Conservation (phyloP, 1,140 invertebrate genomes). For the Lanistes nyassanus region DNA sequence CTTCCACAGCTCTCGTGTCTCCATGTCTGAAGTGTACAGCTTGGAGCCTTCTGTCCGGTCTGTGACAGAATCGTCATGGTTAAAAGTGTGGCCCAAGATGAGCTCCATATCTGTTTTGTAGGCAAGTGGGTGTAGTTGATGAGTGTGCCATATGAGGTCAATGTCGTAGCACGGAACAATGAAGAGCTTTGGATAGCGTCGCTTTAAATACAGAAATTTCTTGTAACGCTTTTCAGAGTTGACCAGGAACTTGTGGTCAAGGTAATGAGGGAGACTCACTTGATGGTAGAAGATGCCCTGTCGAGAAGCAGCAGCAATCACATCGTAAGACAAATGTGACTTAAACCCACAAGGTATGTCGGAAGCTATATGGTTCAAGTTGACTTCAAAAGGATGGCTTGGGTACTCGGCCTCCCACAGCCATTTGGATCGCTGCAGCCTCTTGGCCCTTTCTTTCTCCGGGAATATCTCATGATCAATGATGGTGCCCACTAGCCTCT, state of each 20-base stretch:
- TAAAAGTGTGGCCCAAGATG: conserved; percentile 64
- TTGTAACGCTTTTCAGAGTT: conserved; percentile 66
- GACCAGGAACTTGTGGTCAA: conserved; percentile 64
- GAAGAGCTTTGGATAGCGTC: conserved; percentile 64
- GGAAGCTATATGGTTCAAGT: conserved; percentile 21
- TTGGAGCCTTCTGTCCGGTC: conserved; percentile 65
- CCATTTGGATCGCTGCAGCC: conserved; percentile 38
- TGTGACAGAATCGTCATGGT: conserved; percentile 68
- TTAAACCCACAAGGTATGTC: conserved; percentile 12
- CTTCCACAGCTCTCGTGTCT: conserved; percentile 55
- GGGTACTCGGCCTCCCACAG: conserved; percentile 37
- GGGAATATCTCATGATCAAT: conserved; percentile 65
- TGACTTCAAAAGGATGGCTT: conserved; percentile 50
- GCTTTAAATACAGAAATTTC: conserved; percentile 68
- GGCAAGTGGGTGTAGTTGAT: conserved; percentile 66
- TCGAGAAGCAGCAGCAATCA: conserved; percentile 61
- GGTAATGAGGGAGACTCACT: conserved; percentile 69
- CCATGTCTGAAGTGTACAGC: conserved; percentile 50
- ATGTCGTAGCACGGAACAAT: conserved; percentile 71
- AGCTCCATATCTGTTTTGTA: conserved; percentile 65
- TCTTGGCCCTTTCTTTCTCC: conserved; percentile 43
- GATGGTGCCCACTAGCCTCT: conserved; percentile 57
- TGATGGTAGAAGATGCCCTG: conserved; percentile 68
- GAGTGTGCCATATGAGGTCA: conserved; percentile 70
- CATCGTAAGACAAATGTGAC: conserved; percentile 61